Base-by-base conservation (phyloP, 2,797 vertebrate genomes). In the Molossus alvarezi region DNA sequence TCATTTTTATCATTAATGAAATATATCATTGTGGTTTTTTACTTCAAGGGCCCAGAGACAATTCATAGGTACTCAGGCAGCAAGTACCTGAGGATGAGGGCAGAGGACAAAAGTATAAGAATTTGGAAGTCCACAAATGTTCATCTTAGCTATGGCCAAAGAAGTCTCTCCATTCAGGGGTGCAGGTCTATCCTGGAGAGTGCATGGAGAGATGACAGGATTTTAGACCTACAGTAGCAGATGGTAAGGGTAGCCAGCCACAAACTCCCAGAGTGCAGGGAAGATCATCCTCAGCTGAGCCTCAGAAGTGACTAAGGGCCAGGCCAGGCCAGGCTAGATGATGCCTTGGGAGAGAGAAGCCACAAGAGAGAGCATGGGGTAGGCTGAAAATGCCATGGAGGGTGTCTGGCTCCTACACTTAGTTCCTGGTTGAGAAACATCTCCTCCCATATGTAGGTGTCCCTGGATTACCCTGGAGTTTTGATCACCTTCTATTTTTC, bases 1-100 rank as follows among this genome's bases (percentile, higher is more conserved):
- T 21, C 75, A 87, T 64, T 90, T 88, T 90, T 79, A 71, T 93
- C 72, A 87, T 75, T 89, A 94, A 72, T 45, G 14, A 72, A 79
- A 94, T 65, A n/a, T 51, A 91, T 41, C 20, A 1, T 65, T 69
- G 1, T 53, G 18, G 67, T 29, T 29, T 57, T 13, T 71, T 29
- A n/a, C 69, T 65, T 92, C 55, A 87, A 83, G 13, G 51, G 15
- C 27, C 57, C 41, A 91, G 10, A 93, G 73, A 86, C 37, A 89
- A 90, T 87, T 37, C 20, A 81, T 85, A 87, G 45, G 14, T 75
- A 64, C 58, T 93, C 48, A 80, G 64, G 53, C 27, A 88, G 29
- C 77, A 91, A 84, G 77, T 17, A 83, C 65, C 95, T 33, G 29
- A 94, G 13, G 18, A 53, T 55, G 37, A 92, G 5, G 62, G 12